Evolutionary conservation across 37 sponge, comb jelly and placozoan genomes (phyloP), one percentile per base, ranked within the genome.

Genomic region (Bolinopsis microptera): DNA sequence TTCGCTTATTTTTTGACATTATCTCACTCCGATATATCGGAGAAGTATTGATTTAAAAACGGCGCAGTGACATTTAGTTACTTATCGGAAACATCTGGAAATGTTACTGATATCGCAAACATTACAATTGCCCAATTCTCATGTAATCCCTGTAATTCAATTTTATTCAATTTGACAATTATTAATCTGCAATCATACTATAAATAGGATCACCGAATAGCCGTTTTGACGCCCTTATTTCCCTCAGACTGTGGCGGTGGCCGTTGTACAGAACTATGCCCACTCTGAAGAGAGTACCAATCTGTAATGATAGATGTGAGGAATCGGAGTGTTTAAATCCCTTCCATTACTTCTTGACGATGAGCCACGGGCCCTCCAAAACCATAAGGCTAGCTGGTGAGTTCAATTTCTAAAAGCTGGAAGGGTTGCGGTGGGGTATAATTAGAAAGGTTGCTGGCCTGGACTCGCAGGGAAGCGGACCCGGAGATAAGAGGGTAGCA

Each of bases 261-360:
- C 74, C 74, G 3, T n/a, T 70, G 25, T 70, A 70, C 30, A 9
- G 74, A n/a, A 28, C 74, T 3, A 70, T 70, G 74, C 74, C 74
- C 30, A 26, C 74, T 28, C 26, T 70, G 74, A 70, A 70, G 30
- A 22, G 74, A 22, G 28, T 70, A 22, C 74, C 74, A 8, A 70
- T 70, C 25, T 70, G 74, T 26, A 70, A 70, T n/a, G 74, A 26
- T 3, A 8, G 74, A 22, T 70, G 74, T 70, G 26, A 70, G 1
- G 30, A 70, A 2, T 3, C 74, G 25, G 74, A 70, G 74, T 70
- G 74, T 70, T 28, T 70, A 22, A 70, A 70, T 26, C 74, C 74
- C 74, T 70, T n/a, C 74, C 74, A 70, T 26, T 70, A 70, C 26
- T 70, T 28, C 74, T n/a, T 70, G 25, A 70, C 74, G 28, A 70